Conservation (phyloP, 1,140 invertebrate species). For the Megalopta genalis region DNA sequence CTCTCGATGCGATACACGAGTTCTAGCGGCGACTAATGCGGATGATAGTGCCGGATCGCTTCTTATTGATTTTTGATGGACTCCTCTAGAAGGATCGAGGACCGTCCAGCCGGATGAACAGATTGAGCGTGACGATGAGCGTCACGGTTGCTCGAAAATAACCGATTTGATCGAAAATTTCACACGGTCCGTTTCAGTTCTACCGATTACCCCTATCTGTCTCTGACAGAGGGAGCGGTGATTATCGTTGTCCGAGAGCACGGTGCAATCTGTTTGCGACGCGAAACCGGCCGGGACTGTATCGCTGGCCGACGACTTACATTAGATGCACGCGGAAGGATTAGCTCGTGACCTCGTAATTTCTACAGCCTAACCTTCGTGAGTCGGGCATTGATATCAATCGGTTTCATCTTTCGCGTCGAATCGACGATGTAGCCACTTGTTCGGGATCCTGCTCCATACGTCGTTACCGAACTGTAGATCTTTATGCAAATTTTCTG, state of each 20-base stretch:
- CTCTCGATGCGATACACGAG: too few relatives aligned
- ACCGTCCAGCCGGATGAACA: background rate
- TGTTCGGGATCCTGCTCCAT: constrained; percentile 15
- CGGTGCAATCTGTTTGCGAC: constrained; percentile 65
- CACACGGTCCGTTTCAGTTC: constrained; percentile 70
- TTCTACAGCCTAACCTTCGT: constrained; percentile 53
- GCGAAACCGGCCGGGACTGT: constrained; percentile 52
- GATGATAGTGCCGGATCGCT: too few relatives aligned
- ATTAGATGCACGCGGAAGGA: constrained; percentile 63
- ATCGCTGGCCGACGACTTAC: constrained; percentile 56
- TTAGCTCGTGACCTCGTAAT: constrained; percentile 61
- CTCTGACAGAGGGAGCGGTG: constrained; percentile 66
- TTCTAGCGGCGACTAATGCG: too few relatives aligned
- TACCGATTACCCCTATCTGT: constrained; percentile 71
- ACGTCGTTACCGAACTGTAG: background rate
- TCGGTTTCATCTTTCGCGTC: constrained; percentile 44
- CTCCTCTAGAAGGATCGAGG: background rate
- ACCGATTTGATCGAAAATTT: constrained; percentile 63
- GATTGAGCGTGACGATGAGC: background rate
- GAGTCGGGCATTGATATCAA: constrained; percentile 44
- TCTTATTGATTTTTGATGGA: background rate
- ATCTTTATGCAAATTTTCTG: too few relatives aligned
- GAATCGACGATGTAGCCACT: constrained; percentile 30
- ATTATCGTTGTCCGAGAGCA: constrained; percentile 66
- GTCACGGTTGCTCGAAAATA: background rate